Percentiles rank a stretch among this genome's conserved stretches.
phyloP scores from a whole-genome alignment of 2,797 vertebrate genomes.

The Molossus alvarezi region DNA sequence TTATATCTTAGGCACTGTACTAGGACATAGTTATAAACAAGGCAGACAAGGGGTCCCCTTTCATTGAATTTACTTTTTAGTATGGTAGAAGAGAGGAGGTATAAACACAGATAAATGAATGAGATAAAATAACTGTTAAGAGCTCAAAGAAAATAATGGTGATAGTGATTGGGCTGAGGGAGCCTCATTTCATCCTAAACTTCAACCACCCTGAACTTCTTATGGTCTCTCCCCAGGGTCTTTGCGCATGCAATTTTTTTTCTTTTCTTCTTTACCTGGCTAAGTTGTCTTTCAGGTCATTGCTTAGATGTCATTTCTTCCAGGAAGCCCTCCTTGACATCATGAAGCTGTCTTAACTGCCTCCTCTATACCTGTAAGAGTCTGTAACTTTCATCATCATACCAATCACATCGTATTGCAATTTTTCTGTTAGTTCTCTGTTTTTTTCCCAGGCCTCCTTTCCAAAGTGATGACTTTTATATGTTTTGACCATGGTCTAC shows the following conservation, averaged over 20 bases:
- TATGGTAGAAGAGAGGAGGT: background rate
- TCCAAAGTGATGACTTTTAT: background rate
- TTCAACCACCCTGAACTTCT: background rate
- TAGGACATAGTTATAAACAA: background rate
- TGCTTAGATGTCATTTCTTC: background rate
- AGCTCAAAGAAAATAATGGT: background rate
- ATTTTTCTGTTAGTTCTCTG: background rate
- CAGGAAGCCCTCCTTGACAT: background rate
- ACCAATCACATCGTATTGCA: background rate
- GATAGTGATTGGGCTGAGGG: background rate
- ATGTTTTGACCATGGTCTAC: background rate
- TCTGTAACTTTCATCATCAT: background rate
- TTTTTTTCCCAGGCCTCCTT: background rate
- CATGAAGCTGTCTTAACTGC: background rate
- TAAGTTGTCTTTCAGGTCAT: background rate
- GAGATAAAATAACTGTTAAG: background rate
- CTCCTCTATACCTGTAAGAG: background rate
- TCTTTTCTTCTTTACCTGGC: background rate
- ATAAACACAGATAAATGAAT: background rate
- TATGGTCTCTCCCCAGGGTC: background rate
- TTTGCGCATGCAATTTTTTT: background rate
- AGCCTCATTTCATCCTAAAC: background rate
- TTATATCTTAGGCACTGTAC: background rate
- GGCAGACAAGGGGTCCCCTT: background rate
- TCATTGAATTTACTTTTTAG: background rate